phyloP scores from a whole-genome alignment of 1,140 invertebrate species.

The Helicoverpa armigera region DNA sequence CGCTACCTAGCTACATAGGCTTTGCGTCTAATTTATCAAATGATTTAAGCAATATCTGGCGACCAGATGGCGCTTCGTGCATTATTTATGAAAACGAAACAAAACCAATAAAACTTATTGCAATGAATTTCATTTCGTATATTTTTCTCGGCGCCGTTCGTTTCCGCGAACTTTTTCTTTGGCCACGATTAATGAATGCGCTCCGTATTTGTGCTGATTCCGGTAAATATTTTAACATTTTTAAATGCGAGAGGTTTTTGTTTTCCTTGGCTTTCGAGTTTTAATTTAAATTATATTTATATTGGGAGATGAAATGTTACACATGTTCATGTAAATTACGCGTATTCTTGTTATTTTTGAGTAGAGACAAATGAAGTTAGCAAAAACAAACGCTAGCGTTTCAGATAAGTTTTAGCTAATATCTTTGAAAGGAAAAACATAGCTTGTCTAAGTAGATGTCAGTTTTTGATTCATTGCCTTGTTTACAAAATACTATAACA shows the following conservation, averaged over 20 bases:
- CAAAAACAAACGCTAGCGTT: too few relatives aligned
- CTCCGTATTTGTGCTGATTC: constrained; percentile 14
- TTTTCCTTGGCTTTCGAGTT: neutral
- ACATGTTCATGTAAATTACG: neutral
- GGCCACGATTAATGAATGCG: constrained; percentile 22
- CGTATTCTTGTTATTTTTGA: too few relatives aligned
- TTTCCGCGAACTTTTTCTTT: constrained; percentile 28
- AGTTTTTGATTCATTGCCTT: too few relatives aligned
- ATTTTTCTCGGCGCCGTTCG: constrained; percentile 18
- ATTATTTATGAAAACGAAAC: constrained; percentile 44
- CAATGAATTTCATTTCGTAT: constrained; percentile 41
- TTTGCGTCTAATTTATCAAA: constrained; percentile 31
- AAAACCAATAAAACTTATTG: constrained; percentile 43
- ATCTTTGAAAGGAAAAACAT: too few relatives aligned
- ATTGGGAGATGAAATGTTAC: neutral
- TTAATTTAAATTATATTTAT: neutral
- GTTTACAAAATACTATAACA: too few relatives aligned
- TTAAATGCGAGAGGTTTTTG: neutral
- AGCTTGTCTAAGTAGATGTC: too few relatives aligned
- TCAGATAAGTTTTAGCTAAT: too few relatives aligned
- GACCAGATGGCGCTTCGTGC: constrained; percentile 22
- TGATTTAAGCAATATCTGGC: constrained; percentile 33
- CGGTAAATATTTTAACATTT: neutral
- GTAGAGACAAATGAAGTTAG: too few relatives aligned
- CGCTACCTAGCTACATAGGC: neutral